Evolutionary conservation across 2,797 vertebrate genomes (phyloP).

Genomic region (Pristis pectinata): DNA sequence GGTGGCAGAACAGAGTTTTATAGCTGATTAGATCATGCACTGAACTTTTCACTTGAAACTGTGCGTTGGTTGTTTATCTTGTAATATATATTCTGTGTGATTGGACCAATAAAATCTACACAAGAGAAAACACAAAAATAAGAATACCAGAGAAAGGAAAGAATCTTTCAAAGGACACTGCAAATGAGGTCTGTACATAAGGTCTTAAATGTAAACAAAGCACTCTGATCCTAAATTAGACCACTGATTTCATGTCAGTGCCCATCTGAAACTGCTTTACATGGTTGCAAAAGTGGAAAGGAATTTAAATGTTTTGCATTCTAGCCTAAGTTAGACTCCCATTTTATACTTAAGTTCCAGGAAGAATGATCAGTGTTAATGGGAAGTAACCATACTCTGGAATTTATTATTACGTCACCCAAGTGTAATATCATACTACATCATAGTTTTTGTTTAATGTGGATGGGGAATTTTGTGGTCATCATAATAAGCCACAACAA

Average conservation of each 20-base stretch:
- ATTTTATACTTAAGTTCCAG: too few relatives aligned
- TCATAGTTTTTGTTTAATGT: neutral
- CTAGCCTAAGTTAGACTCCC: neutral
- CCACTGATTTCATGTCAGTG: neutral
- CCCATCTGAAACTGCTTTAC: neutral
- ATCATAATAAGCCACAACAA: neutral
- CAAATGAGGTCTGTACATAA: neutral
- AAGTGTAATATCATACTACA: neutral
- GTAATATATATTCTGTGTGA: neutral
- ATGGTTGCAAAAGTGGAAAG: neutral
- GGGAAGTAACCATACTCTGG: neutral
- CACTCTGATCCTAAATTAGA: neutral
- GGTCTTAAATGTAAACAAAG: neutral
- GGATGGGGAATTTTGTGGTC: neutral
- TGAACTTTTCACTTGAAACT: neutral
- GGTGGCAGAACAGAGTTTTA: neutral
- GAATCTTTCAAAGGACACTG: neutral
- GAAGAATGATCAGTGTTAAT: neutral
- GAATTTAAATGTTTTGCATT: conserved; percentile 4
- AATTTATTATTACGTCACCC: neutral
- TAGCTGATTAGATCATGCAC: neutral
- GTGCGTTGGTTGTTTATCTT: neutral
- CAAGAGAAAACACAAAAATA: neutral
- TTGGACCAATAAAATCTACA: neutral
- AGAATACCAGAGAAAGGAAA: neutral